Conservation (phyloP, 1,140 invertebrate genomes). For the Listronotus oregonensis region DNA sequence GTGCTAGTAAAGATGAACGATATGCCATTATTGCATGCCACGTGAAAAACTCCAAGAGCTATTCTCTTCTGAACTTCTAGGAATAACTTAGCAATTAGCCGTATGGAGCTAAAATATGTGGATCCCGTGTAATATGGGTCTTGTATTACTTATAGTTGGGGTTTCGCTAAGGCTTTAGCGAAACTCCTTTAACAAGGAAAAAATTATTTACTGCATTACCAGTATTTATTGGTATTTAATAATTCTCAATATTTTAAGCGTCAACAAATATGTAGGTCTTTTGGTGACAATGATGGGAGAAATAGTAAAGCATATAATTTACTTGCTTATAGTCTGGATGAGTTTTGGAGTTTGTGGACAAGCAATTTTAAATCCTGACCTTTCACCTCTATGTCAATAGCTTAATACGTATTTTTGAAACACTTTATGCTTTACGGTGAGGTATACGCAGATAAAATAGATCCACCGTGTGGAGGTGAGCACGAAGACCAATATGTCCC, state of each 20-base stretch:
- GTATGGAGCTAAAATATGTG: constrained; percentile 94
- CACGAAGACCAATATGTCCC: constrained; percentile 76
- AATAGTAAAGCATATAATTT: no score
- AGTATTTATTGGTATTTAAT: constrained; percentile 96
- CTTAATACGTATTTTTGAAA: constrained; percentile 93
- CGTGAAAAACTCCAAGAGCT: constrained; percentile 94
- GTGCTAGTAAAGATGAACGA: constrained; percentile 85
- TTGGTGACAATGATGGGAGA: no score
- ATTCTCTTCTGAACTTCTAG: constrained; percentile 82
- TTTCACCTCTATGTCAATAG: no score
- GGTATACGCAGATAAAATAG: constrained; percentile 92
- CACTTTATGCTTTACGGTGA: constrained; percentile 99
- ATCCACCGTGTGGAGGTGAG: constrained; percentile 75
- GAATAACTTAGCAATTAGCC: constrained; percentile 84
- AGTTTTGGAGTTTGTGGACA: no score
- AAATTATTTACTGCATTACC: constrained; percentile 89
- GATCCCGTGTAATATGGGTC: constrained; percentile 87
- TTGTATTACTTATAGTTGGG: constrained; percentile 83
- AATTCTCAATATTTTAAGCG: constrained; percentile 94
- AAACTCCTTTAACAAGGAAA: constrained; percentile 75
- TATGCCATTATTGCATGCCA: constrained; percentile 79
- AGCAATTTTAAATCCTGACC: no score
- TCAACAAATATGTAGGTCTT: constrained; percentile 96
- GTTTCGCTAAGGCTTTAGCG: constrained; percentile 66
- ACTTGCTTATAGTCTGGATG: no score